Evolutionary conservation across 2,888 invertebrate genomes (phyloP).

Genomic region (Odontocerum albicorne): DNA sequence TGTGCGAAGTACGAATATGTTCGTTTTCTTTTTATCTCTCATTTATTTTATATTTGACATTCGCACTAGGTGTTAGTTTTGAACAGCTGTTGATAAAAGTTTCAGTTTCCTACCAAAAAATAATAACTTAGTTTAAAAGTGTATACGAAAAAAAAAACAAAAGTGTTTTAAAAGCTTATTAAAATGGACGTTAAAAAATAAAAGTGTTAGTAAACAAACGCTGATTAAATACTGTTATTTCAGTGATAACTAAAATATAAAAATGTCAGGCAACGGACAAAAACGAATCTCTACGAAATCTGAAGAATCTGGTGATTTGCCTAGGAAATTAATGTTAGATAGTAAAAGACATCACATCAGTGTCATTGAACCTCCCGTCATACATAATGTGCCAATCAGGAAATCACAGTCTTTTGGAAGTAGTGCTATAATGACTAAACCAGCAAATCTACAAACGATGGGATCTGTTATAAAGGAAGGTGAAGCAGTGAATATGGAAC

Average conservation of each 20-base stretch:
- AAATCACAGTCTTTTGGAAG: slow-evolving; percentile 6
- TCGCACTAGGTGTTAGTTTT: too few species aligned
- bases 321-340: not conserved
- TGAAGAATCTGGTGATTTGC: not conserved
- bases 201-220: too few species aligned
- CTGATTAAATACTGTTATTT: too few species aligned
- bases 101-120: too few species aligned
- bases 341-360: not conserved
- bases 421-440: not conserved
- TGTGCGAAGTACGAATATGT: too few species aligned
- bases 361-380: not conserved
- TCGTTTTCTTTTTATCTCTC: too few species aligned
- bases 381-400: not conserved
- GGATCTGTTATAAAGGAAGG: slow-evolving; percentile 22
- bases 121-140: too few species aligned
- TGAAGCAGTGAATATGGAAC: not conserved
- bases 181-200: too few species aligned
- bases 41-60: too few species aligned
- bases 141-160: too few species aligned
- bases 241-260: not conserved
- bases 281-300: not conserved
- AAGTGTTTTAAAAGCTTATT: too few species aligned
- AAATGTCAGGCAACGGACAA: not conserved
- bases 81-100: too few species aligned
- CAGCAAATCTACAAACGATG: not conserved